Percentiles rank a stretch among this genome's conserved stretches.
Evolutionary conservation across 1,140 invertebrate genomes (phyloP).

Genomic region (Diachasma alloeum): DNA sequence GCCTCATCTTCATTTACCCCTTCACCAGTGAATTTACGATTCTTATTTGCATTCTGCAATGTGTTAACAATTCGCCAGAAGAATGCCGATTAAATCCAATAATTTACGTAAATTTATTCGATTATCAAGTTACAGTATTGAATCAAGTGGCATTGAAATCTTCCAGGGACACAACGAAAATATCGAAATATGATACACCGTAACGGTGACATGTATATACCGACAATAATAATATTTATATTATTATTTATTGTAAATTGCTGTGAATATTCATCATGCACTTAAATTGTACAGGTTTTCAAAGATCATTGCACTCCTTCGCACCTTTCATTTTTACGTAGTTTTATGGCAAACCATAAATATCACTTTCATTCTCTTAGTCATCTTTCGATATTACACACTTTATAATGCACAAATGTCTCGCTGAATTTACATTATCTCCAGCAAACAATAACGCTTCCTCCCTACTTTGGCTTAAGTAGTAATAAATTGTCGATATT

Average conservation of each 20-base stretch:
- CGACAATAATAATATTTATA: not conserved
- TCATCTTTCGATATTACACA: constrained; percentile 41
- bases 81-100: not conserved
- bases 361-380: constrained; percentile 32
- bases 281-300: constrained; percentile 18
- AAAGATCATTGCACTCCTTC: not conserved
- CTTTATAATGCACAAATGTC: not conserved
- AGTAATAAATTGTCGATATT: constrained; percentile 22
- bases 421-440: not conserved
- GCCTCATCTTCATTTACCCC: not conserved
- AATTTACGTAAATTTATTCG: not conserved
- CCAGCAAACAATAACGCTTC: not conserved
- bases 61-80: constrained; percentile 13
- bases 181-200: constrained; percentile 45
- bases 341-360: constrained; percentile 21
- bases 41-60: not conserved
- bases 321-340: constrained; percentile 18
- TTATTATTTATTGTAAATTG: not conserved
- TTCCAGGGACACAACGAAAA: constrained; percentile 34
- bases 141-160: constrained; percentile 19
- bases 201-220: constrained; percentile 24
- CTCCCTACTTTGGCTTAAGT: not conserved
- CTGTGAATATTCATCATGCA: constrained; percentile 1
- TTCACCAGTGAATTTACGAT: not conserved
- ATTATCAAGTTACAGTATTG: constrained; percentile 11